These are phyloP conservation scores for Thera britannica DNA, from an alignment of 2,888 invertebrate genomes.

Conservation along the genomic window DNA sequence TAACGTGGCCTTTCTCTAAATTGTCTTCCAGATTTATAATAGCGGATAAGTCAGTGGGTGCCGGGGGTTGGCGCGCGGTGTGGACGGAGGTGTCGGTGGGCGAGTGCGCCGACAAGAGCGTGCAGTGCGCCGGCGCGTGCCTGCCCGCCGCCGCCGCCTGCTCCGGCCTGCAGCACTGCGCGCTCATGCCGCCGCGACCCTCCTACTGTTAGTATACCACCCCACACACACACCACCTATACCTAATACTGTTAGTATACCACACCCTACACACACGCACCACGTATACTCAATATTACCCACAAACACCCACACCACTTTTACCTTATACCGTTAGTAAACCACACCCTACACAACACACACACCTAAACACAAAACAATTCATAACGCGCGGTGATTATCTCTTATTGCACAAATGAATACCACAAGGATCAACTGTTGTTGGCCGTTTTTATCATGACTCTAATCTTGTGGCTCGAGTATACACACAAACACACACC, in stretches of 20 bases:
- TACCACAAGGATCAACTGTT: background rate
- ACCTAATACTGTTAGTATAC: too few species aligned
- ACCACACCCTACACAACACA: too few species aligned
- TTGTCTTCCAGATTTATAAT: conserved; percentile 91
- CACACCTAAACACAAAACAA: too few species aligned
- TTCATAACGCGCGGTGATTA: too few species aligned
- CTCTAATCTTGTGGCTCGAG: background rate
- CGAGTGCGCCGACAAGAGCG: conserved; percentile 52
- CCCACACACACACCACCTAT: conserved; percentile 19
- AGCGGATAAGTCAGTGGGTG: conserved; percentile 97
- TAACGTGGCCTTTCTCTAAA: too few species aligned
- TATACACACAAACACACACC: background rate
- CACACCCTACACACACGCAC: too few species aligned
- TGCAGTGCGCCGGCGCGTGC: conserved; percentile 65
- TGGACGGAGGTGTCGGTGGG: conserved; percentile 95
- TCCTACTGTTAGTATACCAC: conserved; percentile 88
- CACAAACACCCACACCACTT: too few species aligned
- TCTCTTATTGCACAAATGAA: too few species aligned
- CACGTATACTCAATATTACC: too few species aligned
- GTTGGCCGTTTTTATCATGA: background rate
- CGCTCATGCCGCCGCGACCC: conserved; percentile 84
- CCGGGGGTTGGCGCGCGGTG: conserved; percentile 95
- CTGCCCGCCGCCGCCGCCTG: conserved; percentile 74
- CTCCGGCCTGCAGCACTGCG: conserved; percentile 88
- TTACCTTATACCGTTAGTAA: too few species aligned